These are phyloP conservation scores for Xiphophorus hellerii DNA, from an alignment of 2,113 vertebrate species.

Conservation along the genomic window DNA sequence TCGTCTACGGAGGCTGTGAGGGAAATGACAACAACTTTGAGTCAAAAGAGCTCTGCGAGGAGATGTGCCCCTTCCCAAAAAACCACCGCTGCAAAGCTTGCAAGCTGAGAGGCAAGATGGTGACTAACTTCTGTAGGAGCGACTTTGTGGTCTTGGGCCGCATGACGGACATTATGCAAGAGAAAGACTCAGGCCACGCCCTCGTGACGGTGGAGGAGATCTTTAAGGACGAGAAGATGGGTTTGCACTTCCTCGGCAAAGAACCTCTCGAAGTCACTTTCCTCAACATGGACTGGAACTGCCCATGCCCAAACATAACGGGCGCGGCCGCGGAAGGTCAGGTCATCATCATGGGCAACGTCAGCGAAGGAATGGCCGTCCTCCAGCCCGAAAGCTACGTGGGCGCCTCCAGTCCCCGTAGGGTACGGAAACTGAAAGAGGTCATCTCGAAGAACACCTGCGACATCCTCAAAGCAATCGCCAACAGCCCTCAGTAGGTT, in stretches of 20 bases:
- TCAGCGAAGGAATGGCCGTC: constrained; percentile 91
- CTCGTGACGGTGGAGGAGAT: constrained; percentile 93
- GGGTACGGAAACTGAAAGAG: constrained; percentile 90
- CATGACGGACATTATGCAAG: constrained; percentile 89
- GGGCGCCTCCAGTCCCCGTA: constrained; percentile 83
- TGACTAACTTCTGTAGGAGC: constrained; percentile 94
- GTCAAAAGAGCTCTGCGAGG: constrained; percentile 91
- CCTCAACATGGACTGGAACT: constrained; percentile 94
- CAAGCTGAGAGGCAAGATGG: constrained; percentile 91
- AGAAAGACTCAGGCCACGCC: constrained; percentile 88
- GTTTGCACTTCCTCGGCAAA: constrained; percentile 91
- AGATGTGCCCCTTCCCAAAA: constrained; percentile 90
- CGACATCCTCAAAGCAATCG: constrained; percentile 92
- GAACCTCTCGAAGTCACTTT: constrained; percentile 94
- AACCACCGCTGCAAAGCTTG: constrained; percentile 89
- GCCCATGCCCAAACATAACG: constrained; percentile 96
- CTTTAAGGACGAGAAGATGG: constrained; percentile 98
- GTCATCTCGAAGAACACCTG: constrained; percentile 95
- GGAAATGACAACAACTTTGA: constrained; percentile 98
- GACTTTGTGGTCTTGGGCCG: constrained; percentile 94
- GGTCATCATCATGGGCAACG: constrained; percentile 96
- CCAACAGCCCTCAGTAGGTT: constrained; percentile 82
- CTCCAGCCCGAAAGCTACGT: constrained; percentile 94
- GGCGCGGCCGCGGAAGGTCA: constrained; percentile 80
- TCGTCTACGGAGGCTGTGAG: constrained; percentile 93